Percentiles rank a stretch among this genome's conserved stretches.
These are phyloP conservation scores for Cylas formicarius DNA, from an alignment of 1,140 invertebrate genomes.

Conservation along the genomic window DNA sequence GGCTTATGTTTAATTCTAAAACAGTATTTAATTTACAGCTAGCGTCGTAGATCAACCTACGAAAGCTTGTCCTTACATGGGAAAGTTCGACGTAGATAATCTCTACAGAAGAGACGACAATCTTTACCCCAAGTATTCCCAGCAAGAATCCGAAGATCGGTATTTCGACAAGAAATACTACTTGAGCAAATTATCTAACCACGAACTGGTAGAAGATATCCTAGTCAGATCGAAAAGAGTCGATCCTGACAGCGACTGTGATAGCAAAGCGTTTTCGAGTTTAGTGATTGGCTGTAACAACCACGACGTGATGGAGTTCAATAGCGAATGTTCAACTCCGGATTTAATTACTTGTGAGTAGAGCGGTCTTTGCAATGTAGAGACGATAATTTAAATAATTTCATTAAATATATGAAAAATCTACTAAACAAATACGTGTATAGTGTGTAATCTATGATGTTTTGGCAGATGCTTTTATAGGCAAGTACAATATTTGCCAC, in stretches of 20 bases:
- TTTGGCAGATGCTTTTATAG: no score
- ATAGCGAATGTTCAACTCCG: slow-evolving; percentile 55
- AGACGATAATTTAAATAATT: neutral
- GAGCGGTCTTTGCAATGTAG: neutral
- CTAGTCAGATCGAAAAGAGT: slow-evolving; percentile 29
- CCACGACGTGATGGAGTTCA: slow-evolving; percentile 64
- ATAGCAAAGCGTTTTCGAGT: slow-evolving; percentile 48
- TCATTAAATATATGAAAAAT: neutral
- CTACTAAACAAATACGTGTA: neutral
- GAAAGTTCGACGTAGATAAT: slow-evolving; percentile 58
- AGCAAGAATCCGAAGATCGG: slow-evolving; percentile 14
- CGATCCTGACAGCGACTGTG: slow-evolving; percentile 42
- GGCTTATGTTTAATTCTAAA: neutral
- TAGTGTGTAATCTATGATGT: no score
- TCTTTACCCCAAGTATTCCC: slow-evolving; percentile 27
- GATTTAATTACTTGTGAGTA: slow-evolving; percentile 45
- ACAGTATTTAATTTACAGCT: slow-evolving; percentile 47
- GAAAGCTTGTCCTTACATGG: slow-evolving; percentile 59
- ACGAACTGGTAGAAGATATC: slow-evolving; percentile 2
- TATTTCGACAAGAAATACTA: slow-evolving; percentile 39
- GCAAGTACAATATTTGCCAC: no score
- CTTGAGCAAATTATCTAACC: slow-evolving; percentile 18
- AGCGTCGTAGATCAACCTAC: slow-evolving; percentile 49
- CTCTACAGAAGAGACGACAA: slow-evolving; percentile 41
- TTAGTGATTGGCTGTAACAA: slow-evolving; percentile 60